Evolutionary conservation across 2,113 vertebrate species (phyloP).

Genomic region (Megaceryle torquata): DNA sequence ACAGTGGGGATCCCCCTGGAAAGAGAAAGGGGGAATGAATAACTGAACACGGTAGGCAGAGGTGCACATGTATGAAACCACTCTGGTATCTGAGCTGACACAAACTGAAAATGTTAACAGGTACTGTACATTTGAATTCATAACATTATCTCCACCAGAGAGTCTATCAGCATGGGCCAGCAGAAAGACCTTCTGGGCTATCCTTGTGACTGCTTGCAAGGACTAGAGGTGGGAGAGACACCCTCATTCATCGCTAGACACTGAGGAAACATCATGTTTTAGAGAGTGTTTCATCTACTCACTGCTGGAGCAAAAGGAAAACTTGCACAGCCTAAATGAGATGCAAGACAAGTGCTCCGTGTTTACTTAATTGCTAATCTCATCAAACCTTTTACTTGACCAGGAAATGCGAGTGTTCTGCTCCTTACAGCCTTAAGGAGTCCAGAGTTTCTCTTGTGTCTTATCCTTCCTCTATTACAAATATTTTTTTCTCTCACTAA

Average conservation of each 20-base stretch:
- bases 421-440: not conserved
- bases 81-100: fast-evolving
- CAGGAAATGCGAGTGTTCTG: not conserved
- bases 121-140: not conserved
- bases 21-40: not conserved
- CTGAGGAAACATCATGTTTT: not conserved
- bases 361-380: not conserved
- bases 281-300: not conserved
- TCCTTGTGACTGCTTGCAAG: not conserved
- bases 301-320: not conserved
- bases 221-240: not conserved
- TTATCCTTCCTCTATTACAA: not conserved
- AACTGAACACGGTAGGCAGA: not conserved
- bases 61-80: not conserved
- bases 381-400: not conserved
- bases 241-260: fast-evolving
- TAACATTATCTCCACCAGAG: not conserved
- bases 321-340: not conserved
- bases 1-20: constrained; percentile 94
- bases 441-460: not conserved
- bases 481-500: not conserved
- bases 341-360: not conserved
- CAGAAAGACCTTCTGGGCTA: not conserved
- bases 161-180: not conserved
- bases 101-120: not conserved